Evolutionary conservation across 2,888 invertebrate species (phyloP), one percentile per base, ranked within the genome.

Genomic region (Fragum whitleyi): DNA sequence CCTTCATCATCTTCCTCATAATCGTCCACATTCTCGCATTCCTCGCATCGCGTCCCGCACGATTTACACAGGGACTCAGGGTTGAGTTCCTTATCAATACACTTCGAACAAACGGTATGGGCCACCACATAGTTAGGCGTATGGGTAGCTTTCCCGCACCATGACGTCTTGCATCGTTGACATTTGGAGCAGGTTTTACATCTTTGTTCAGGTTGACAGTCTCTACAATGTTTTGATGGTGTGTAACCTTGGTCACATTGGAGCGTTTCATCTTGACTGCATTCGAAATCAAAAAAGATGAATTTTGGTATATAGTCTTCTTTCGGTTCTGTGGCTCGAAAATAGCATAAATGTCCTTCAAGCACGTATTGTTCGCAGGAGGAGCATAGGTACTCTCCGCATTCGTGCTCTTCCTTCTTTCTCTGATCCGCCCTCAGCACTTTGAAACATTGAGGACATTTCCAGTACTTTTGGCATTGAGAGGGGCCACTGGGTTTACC

Each of bases 61-160:
- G 19, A 16, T 62, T 59, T 67, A 65, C 79, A 85, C 62, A 71
- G 57, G 19, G 72, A 81, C 1, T 61, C 16, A 1, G 78, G 69
- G 1, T 53, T 72, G 11, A 75, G 28, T 51, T 16, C 21, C n/a
- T 65, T 55, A 42, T 77, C 69, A 11, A 71, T 80, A 59, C 80
- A 84, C 14, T 55, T 42, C 7, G 32, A 53, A 57, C 80, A 84
- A 3, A 74, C 70, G 5, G 70, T 47, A 14, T 84, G 84, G 36
- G 76, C 78, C 7, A 81, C 76, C 2, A 76, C 78, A 26, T 70
- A 78, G 59, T 84, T 84, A 0, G 81, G 77, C n/a, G n/a, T 7
- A 47, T 80, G 83, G 16, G 65, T 71, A 3, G 59, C n/a, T 65
- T 73, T 74, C 6, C 81, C 78, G 61, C 80, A 79, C 84, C 55